Base-by-base conservation (phyloP, 2,888 invertebrate genomes). In the Steinernema carpocapsae region DNA sequence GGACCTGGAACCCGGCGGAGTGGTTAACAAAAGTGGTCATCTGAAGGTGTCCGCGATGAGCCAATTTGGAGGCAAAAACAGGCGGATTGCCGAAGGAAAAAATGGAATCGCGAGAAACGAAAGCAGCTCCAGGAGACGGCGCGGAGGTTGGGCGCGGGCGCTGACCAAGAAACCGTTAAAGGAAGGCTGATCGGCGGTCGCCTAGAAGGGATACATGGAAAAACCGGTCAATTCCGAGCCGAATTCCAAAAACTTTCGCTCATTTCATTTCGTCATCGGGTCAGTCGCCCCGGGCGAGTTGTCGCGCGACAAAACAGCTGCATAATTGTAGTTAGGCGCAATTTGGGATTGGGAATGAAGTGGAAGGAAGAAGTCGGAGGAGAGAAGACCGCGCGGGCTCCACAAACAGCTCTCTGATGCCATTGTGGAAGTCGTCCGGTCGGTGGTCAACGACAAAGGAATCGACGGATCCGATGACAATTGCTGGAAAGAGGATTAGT, bases 211-310 rank as follows among this genome's bases (percentile, higher is more conserved):
- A 48, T 19, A 48, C 17, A 37, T 37, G 17, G 37, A 56, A 29
- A 26, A 64, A 64, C 64, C 64, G 64, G 64, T 64, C 64, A 64
- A 64, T 64, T 37, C 37, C 64, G 64, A 64, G 29, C 32, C 56
- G 56, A 64, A 64, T 64, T 64, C 64, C 64, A 64, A 64, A 64
- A 64, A 64, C 64, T 64, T 64, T 64, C 64, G 64, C 64, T 64
- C 64, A 64, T 64, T 64, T 64, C 64, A 64, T 64, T 64, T 64
- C 64, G 64, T 64, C 64, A 64, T 64, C 64, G 64, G 64, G 64
- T 64, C 64, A 64, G 32, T 64, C 64, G 64, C 64, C 64, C 32
- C 64, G 64, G 64, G 64, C 17, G 52, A 37, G 37, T 37, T 37
- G 37, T 37, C 37, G 37, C 37, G 24, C 52, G 64, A 64, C 64